Base-by-base conservation (phyloP, 2,888 invertebrate genomes). In the Mimas tiliae region DNA sequence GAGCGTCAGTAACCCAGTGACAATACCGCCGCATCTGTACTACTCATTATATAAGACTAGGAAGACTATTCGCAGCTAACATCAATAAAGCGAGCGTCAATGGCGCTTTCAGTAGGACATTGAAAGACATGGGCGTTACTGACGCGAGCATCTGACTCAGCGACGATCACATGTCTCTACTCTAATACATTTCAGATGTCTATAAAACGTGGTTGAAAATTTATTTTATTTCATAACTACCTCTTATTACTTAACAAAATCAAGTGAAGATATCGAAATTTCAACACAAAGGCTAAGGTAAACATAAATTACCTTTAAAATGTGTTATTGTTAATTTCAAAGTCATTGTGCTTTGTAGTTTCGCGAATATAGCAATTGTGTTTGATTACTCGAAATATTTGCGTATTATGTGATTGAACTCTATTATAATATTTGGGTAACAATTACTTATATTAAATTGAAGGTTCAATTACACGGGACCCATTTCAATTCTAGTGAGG, bases 221-320 rank as follows among this genome's bases (percentile, higher is more conserved):
- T 19, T 2, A 19, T 8, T 50, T 0, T 50, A 19, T 50, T 19
- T 50, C n/a, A 16, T 47, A 16, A 11, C 48, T 50, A 16, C 16
- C 16, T 50, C 48, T 50, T 19, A 50, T 50, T 50, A 50, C 50
- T 50, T 50, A 16, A n/a, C 34, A 55, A 9, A 55, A 34, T n/a
- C 34, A 1, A n/a, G 19, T 51, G 51, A 3, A 1, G 14, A 34
- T 12, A 50, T 19, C 50, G 19, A 50, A 50, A 48, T 7, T 16
- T 16, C 16, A 48, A 50, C 50, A 50, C 19, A 50, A 50, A 19
- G 8, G 19, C 50, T n/a, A n/a, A n/a, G n/a, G n/a, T n/a, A n/a
- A 50, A 19, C 19, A 50, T 19, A 1, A 50, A 19, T 50, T 1
- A 50, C 19, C 11, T 50, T 50, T 50, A 50, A 48, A 50, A 50